Base-by-base conservation (phyloP, 1,140 invertebrate species). In the Colletes gigas region DNA sequence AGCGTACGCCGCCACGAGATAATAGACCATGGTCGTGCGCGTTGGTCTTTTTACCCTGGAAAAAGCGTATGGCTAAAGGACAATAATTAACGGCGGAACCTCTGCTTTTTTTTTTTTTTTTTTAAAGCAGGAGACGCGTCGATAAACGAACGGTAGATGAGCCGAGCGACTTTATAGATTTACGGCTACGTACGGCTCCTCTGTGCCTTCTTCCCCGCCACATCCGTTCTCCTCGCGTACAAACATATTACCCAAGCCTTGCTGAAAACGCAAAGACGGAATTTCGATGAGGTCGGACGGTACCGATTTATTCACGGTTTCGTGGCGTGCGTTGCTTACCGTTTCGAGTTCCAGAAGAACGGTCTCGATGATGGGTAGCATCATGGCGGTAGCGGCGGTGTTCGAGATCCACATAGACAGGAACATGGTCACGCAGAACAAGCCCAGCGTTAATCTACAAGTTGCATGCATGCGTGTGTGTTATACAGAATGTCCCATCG, bases 341-440 rank as follows among this genome's bases (percentile, higher is more conserved):
- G 90, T 79, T 88, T 94, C 92, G 17, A 94, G 83, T 86, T 94
- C 94, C 19, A 93, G 81, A 1, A 95, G 89, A 66, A 95, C 93
- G 4, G 94, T 95, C 69, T 95, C 92, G 8, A 95, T 90, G 68
- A 96, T 96, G 0, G 95, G 95, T 74, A 95, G 91, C 94, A 95
- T 95, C 94, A 95, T 95, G 0, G 95, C 94, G 0, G 94, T 94
- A 1, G 95, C 93, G 4, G 95, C 95, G 2, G 95, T 95, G 74
- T 96, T 96, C 0, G 94, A 94, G 69, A 95, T 95, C 95, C 95
- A 96, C 94, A 95, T 95, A 0, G 95, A 95, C 15, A 96, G 90
- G 59, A 95, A 94, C 93, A 94, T 95, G 0, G 95, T 95, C 0
- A 94, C 94, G 14, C 92, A 86, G 92, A 95, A 96, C 14, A 95